Conservation (phyloP, 2,797 vertebrate genomes). For the Morelia viridis region DNA sequence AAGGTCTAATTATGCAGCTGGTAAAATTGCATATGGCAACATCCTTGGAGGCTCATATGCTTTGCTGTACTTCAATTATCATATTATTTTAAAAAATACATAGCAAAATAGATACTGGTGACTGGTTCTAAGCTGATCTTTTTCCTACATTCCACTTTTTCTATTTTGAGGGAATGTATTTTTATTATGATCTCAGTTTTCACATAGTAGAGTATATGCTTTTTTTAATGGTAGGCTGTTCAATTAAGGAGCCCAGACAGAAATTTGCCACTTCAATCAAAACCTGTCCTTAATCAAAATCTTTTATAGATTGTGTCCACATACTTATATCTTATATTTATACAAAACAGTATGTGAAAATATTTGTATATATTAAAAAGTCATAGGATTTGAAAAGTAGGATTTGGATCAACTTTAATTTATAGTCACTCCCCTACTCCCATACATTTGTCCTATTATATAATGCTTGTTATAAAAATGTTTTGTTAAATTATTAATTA, state of each 20-base stretch:
- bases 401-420: background rate
- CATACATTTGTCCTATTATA: background rate
- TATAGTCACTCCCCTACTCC: background rate
- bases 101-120: background rate
- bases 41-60: background rate
- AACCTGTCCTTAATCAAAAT: background rate
- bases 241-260: background rate
- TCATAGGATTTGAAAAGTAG: background rate
- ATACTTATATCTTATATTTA: background rate
- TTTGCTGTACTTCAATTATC: background rate
- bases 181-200: background rate
- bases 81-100: background rate
- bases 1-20: background rate
- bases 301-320: background rate
- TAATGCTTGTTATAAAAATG: background rate
- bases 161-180: background rate
- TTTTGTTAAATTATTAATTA: background rate
- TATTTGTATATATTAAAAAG: background rate
- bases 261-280: background rate
- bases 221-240: background rate
- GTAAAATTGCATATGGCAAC: background rate
- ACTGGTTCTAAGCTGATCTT: background rate
- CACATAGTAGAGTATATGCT: background rate
- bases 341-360: background rate
- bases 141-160: background rate